A percentile compares a stretch with the other conserved stretches of the same genome.
These are phyloP conservation scores for Acanthurus leucopareius DNA, from an alignment of 2,797 vertebrate species.

Conservation along the genomic window DNA sequence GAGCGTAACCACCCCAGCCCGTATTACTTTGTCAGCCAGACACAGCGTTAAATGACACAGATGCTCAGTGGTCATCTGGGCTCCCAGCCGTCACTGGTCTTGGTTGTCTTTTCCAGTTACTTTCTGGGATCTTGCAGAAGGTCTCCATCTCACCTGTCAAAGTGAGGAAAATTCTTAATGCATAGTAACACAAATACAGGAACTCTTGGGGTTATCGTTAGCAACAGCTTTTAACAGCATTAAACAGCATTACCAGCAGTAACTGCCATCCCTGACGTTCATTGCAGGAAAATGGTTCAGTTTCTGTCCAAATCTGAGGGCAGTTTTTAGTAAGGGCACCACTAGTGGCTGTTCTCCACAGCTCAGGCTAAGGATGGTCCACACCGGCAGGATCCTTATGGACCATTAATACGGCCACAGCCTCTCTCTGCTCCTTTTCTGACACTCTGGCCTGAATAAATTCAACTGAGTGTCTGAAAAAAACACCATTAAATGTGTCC, in stretches of 20 bases:
- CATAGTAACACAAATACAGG: background rate
- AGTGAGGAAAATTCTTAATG: background rate
- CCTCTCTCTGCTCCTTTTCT: background rate
- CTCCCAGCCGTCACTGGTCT: background rate
- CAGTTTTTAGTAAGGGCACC: too few relatives aligned
- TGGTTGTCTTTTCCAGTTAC: background rate
- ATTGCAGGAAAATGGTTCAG: too few relatives aligned
- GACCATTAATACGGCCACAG: background rate
- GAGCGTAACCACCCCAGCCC: background rate
- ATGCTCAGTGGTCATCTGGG: background rate
- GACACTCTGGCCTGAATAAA: background rate
- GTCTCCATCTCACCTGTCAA: background rate
- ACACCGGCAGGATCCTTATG: background rate
- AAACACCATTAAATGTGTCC: background rate
- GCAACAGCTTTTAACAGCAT: too few relatives aligned
- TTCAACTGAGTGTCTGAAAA: too few relatives aligned
- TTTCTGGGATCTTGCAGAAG: background rate
- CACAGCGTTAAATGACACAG: too few relatives aligned
- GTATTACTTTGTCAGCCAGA: too few relatives aligned
- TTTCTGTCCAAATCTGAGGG: too few relatives aligned
- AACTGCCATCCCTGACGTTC: background rate
- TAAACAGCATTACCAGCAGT: too few relatives aligned
- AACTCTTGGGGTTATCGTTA: too few relatives aligned
- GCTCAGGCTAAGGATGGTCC: background rate
- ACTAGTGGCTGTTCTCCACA: background rate